These are phyloP conservation scores for Phalangium opilio DNA, from an alignment of 2,888 invertebrate species.

Conservation along the genomic window DNA sequence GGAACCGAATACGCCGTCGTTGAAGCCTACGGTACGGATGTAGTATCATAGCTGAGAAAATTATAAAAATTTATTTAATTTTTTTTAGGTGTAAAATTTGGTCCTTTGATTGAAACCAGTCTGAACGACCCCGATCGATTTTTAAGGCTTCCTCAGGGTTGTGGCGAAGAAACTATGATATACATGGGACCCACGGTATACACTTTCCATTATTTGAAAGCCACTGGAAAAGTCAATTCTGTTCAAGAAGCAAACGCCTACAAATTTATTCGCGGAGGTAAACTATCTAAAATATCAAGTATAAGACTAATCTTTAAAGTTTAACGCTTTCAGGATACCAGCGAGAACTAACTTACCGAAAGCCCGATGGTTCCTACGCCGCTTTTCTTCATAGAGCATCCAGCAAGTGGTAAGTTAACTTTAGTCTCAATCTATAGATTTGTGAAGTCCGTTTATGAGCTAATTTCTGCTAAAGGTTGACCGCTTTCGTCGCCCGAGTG, in stretches of 20 bases:
- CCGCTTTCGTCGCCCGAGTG: slow-evolving; percentile 21
- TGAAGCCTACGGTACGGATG: slow-evolving; percentile 13
- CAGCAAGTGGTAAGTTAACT: too few relatives aligned
- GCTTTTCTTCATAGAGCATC: too few relatives aligned
- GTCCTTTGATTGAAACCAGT: slow-evolving; percentile 16
- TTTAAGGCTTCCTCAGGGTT: slow-evolving; percentile 18
- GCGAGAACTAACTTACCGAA: too few relatives aligned
- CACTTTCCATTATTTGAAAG: slow-evolving; percentile 17
- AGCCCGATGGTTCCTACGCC: too few relatives aligned
- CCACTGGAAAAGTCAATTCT: slow-evolving; percentile 13
- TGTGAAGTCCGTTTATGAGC: too few relatives aligned
- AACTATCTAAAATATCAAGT: too few relatives aligned
- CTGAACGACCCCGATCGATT: slow-evolving; percentile 16
- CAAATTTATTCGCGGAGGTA: slow-evolving; percentile 14
- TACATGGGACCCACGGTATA: slow-evolving; percentile 20
- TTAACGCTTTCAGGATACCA: too few relatives aligned
- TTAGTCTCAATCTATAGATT: too few relatives aligned
- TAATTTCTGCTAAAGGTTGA: too few relatives aligned
- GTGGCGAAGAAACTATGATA: slow-evolving; percentile 22
- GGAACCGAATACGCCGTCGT: slow-evolving; percentile 17
- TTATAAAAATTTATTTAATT: too few relatives aligned
- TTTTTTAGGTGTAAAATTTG: slow-evolving; percentile 10
- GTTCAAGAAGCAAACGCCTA: slow-evolving; percentile 15
- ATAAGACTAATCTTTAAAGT: too few relatives aligned
- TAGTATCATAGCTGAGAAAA: too few relatives aligned